Evolutionary conservation across 2,797 vertebrate genomes (phyloP), one percentile per base, ranked within the genome.

Genomic region (Parauchenoglanis ngamensis): DNA sequence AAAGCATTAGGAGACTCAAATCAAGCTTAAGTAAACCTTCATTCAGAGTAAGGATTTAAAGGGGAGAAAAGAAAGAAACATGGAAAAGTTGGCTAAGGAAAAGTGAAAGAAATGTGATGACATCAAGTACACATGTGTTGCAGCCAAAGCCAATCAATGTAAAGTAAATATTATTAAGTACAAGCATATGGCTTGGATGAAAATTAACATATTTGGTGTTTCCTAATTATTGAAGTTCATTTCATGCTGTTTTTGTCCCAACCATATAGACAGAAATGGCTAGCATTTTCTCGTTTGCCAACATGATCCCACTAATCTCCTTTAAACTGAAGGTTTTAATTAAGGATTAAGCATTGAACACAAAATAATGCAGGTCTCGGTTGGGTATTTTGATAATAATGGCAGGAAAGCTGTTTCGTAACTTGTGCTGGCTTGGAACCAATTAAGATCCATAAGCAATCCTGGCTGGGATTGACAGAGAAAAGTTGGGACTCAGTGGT

Each of bases 101-200:
- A 83, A 78, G 65, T 82, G 31, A 31, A 84, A 83, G 67, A 56
- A 89, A 87, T 78, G 84, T 65, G 81, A 88, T 10, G 40, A 87
- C 86, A 87, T 79, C 76, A 63, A 81, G 79, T 78, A 82, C 78
- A 1, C 10, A 84, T 56, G 46, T 70, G 4, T 35, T 57, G 75
- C 15, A 81, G 80, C 86, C 80, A 90, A 85, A 78, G 63, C 85
- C 83, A 90, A 89, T 90, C 87, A 92, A 86, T 87, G 83, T 25
- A 85, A 87, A 86, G 81, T 85, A 90, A 89, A 92, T 92, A 90
- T 89, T 87, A 89, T 88, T 85, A 91, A 92, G 84, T 88, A 76
- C 86, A 85, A 89, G 40, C 90, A 88, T 85, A 89, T 86, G 91
- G 70, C 67, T 7, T 52, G 82, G 84, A 86, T 88, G 77, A 90